These are phyloP conservation scores for Lagopus leucura DNA, from an alignment of 2,113 vertebrate species.

Conservation along the genomic window DNA sequence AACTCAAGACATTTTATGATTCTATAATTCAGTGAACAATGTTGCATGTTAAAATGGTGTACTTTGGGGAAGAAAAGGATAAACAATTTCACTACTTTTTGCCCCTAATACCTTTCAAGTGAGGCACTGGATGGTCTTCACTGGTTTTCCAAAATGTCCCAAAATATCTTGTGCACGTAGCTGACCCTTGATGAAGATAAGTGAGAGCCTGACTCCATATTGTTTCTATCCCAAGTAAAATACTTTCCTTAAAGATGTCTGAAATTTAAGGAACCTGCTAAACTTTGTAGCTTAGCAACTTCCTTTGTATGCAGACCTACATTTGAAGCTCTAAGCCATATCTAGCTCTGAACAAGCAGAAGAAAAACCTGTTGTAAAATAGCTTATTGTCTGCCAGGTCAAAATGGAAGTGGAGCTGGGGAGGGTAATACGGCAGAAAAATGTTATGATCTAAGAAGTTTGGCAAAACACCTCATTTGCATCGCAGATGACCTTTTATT, in stretches of 20 bases:
- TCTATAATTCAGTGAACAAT: not conserved
- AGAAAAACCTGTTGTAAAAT: not conserved
- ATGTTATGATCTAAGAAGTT: not conserved
- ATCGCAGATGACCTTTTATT: slow-evolving; percentile 33
- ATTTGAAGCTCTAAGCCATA: not conserved
- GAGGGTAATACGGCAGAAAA: not conserved
- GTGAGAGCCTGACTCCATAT: fast-evolving
- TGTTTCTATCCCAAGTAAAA: not conserved
- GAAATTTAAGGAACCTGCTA: not conserved
- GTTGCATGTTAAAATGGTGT: not conserved
- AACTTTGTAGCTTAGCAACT: slow-evolving; percentile 45
- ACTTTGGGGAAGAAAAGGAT: fast-evolving
- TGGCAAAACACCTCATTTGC: not conserved
- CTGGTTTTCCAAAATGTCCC: not conserved
- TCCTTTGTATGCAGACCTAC: not conserved
- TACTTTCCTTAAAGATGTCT: not conserved
- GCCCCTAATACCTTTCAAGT: not conserved
- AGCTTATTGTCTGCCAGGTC: not conserved
- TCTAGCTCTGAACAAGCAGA: not conserved
- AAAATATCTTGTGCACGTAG: not conserved
- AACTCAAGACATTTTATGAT: too few species aligned
- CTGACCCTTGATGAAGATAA: not conserved
- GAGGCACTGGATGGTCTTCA: not conserved
- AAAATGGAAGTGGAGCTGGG: not conserved
- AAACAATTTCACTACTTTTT: not conserved